Evolutionary conservation across 1,140 invertebrate genomes (phyloP).

Genomic region (Phymorhynchus buccinoides): DNA sequence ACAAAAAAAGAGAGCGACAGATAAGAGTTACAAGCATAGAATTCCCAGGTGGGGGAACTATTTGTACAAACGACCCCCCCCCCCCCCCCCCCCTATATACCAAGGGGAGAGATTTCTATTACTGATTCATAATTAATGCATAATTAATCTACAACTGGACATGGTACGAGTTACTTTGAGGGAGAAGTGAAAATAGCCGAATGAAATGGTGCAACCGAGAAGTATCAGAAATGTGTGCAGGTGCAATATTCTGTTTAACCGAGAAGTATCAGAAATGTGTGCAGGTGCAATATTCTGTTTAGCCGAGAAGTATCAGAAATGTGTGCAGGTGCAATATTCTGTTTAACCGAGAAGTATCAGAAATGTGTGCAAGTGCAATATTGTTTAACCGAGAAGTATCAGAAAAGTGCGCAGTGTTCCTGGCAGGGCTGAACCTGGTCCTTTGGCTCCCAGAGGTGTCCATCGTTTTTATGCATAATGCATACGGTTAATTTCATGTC

Average conservation of each 20-base stretch:
- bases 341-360: background rate
- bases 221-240: too few relatives aligned
- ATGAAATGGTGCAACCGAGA: too few relatives aligned
- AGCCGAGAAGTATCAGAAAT: background rate
- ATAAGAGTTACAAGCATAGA: too few relatives aligned
- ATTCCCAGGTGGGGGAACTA: too few relatives aligned
- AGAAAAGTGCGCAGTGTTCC: background rate
- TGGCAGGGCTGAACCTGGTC: constrained; percentile 22
- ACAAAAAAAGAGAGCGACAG: too few relatives aligned
- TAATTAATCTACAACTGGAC: too few relatives aligned
- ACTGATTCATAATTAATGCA: too few relatives aligned
- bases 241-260: too few relatives aligned
- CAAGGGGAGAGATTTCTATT: too few relatives aligned
- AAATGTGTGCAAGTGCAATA: background rate
- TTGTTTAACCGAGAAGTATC: background rate
- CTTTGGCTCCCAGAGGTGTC: constrained; percentile 34
- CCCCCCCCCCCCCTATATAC: background rate
- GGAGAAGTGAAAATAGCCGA: too few relatives aligned
- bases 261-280: background rate
- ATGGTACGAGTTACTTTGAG: too few relatives aligned
- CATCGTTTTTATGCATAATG: constrained; percentile 38
- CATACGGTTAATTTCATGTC: constrained; percentile 29
- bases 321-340: background rate
- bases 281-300: background rate
- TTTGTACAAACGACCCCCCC: too few relatives aligned